These are phyloP conservation scores for Lepeophtheirus salmonis DNA, from an alignment of 1,140 invertebrate genomes.

Conservation along the genomic window DNA sequence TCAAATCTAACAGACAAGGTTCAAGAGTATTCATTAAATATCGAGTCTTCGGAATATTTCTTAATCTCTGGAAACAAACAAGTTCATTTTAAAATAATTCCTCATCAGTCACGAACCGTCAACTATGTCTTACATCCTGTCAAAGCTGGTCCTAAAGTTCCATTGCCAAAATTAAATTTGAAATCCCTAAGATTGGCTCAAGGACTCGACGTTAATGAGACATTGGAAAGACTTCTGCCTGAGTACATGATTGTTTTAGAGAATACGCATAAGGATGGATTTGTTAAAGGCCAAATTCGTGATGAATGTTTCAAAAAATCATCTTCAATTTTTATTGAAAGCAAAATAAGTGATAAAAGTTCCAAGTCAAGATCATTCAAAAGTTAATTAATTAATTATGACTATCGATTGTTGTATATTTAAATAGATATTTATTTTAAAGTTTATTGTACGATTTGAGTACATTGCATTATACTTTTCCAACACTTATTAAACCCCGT, in stretches of 20 bases:
- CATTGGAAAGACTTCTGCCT: conserved; percentile 2
- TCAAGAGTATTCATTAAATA: conserved; percentile 12
- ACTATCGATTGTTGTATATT: too few relatives aligned
- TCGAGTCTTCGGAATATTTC: conserved; percentile 12
- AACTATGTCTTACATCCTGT: conserved; percentile 6
- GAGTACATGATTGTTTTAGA: conserved; percentile 1
- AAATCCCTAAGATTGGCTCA: conserved; percentile 3
- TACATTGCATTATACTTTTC: too few relatives aligned
- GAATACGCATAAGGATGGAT: background rate
- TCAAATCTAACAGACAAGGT: conserved; percentile 8
- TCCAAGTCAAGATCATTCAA: too few relatives aligned
- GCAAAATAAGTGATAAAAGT: too few relatives aligned
- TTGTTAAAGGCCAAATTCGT: background rate
- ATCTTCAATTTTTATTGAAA: background rate
- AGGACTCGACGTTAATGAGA: conserved; percentile 2
- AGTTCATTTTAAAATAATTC: background rate
- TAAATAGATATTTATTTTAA: too few relatives aligned
- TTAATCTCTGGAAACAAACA: conserved; percentile 15
- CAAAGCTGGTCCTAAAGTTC: background rate
- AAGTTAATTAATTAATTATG: too few relatives aligned
- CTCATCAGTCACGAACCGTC: background rate
- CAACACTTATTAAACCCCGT: too few relatives aligned
- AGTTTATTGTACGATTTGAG: too few relatives aligned
- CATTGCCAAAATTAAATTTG: conserved; percentile 1
- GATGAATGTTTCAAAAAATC: background rate